These are phyloP conservation scores for Agraylea sexmaculata DNA, from an alignment of 1,140 invertebrate genomes.

Conservation along the genomic window DNA sequence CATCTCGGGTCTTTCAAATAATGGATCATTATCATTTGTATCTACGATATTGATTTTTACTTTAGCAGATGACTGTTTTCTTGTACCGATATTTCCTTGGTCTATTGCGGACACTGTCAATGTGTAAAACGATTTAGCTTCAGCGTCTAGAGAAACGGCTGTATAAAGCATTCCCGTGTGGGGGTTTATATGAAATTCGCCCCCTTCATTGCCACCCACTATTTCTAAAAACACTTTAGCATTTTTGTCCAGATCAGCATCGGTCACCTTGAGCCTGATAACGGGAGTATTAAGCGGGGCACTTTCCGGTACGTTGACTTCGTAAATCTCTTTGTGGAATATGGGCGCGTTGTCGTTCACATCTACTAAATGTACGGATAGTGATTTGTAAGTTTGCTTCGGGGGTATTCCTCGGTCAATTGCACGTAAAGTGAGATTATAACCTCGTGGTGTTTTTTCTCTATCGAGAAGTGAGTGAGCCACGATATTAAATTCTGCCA, in stretches of 20 bases:
- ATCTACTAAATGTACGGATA: slow-evolving; percentile 59
- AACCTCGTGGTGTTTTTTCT: slow-evolving; percentile 55
- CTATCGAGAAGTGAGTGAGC: slow-evolving; percentile 57
- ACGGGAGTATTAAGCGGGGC: slow-evolving; percentile 72
- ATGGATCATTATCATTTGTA: slow-evolving; percentile 76
- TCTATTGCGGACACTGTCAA: slow-evolving; percentile 76
- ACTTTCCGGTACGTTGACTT: slow-evolving; percentile 70
- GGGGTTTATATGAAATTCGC: slow-evolving; percentile 68
- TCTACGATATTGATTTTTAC: slow-evolving; percentile 70
- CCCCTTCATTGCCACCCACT: slow-evolving; percentile 72
- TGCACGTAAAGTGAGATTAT: slow-evolving; percentile 69
- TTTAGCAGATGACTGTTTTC: slow-evolving; percentile 69
- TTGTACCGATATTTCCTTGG: slow-evolving; percentile 60
- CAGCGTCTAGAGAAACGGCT: slow-evolving; percentile 68
- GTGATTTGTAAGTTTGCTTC: slow-evolving; percentile 52
- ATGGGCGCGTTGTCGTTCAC: slow-evolving; percentile 69
- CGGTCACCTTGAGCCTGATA: slow-evolving; percentile 64
- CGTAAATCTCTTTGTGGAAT: slow-evolving; percentile 72
- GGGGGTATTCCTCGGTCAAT: slow-evolving; percentile 66
- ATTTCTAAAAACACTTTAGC: slow-evolving; percentile 69
- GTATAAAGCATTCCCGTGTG: slow-evolving; percentile 76
- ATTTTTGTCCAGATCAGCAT: slow-evolving; percentile 64
- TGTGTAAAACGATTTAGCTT: slow-evolving; percentile 70
- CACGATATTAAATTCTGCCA: slow-evolving; percentile 56
- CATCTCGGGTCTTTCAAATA: slow-evolving; percentile 55